phyloP scores from a whole-genome alignment of 1,140 invertebrate genomes.

The Zaprionus tsacasi region DNA sequence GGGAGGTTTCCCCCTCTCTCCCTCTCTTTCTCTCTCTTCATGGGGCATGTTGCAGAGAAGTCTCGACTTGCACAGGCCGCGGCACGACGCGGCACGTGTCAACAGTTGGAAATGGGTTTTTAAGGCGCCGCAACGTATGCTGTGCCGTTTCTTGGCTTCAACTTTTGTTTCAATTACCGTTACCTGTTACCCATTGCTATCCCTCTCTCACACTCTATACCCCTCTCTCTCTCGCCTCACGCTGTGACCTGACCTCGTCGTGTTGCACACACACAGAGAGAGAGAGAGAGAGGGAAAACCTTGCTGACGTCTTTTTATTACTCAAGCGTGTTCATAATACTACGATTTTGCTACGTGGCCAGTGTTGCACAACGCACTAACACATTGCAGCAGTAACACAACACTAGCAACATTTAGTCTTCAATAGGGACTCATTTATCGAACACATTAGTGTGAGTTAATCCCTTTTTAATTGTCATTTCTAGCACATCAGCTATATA shows the following conservation, averaged over 20 bases:
- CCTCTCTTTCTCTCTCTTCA: background rate
- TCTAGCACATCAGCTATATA: background rate
- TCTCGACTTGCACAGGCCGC: slow-evolving; percentile 41
- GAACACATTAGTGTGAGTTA: background rate
- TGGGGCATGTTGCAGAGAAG: background rate
- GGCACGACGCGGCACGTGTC: slow-evolving; percentile 74
- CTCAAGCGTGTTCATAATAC: slow-evolving; percentile 40
- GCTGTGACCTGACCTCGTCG: background rate
- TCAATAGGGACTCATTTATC: background rate
- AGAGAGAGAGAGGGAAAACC: background rate
- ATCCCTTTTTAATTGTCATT: background rate
- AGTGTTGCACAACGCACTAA: slow-evolving; percentile 30
- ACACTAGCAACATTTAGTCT: slow-evolving; percentile 15
- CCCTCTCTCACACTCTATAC: background rate
- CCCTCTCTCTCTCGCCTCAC: background rate
- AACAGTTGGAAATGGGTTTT: slow-evolving; percentile 82
- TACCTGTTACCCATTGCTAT: slow-evolving; percentile 65
- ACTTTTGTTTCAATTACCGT: slow-evolving; percentile 80
- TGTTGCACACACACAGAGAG: background rate
- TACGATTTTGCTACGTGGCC: slow-evolving; percentile 16
- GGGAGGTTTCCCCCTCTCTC: background rate
- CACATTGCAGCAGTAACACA: background rate
- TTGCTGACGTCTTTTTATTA: slow-evolving; percentile 35
- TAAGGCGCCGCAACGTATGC: slow-evolving; percentile 78
- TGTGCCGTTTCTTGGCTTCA: slow-evolving; percentile 69